Evolutionary conservation across 2,797 vertebrate species (phyloP).

Genomic region (Otus scops): DNA sequence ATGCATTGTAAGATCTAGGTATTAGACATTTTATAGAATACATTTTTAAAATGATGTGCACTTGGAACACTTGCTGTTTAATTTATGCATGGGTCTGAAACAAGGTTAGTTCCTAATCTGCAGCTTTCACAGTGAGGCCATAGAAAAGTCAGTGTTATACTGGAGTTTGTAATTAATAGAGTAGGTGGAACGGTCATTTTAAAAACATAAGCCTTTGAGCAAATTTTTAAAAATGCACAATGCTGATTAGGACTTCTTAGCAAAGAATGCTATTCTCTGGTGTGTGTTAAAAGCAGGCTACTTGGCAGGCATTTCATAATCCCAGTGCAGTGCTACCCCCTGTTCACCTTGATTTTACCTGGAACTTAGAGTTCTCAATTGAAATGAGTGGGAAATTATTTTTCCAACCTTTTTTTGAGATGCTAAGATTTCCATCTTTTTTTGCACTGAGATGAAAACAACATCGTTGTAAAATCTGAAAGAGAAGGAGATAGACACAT

Average conservation of each 20-base stretch:
- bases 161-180: constrained; percentile 53
- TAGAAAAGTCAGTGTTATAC: constrained; percentile 16
- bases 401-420: constrained; percentile 12
- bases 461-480: not conserved
- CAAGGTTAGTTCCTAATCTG: constrained; percentile 28
- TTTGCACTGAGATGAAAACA: not conserved
- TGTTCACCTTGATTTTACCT: constrained; percentile 16
- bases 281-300: constrained; percentile 18
- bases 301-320: constrained; percentile 32
- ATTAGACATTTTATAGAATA: not conserved
- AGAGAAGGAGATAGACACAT: not conserved
- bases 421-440: not conserved
- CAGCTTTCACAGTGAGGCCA: constrained; percentile 17
- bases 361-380: not conserved
- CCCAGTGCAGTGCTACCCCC: not conserved
- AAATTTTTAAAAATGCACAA: not conserved
- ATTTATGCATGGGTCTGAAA: not conserved
- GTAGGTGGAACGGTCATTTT: constrained; percentile 54
- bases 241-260: constrained; percentile 27
- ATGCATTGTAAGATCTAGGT: not conserved
- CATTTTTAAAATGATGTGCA: not conserved
- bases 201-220: constrained; percentile 37
- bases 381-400: not conserved
- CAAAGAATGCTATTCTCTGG: constrained; percentile 7
- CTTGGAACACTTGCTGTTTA: not conserved